Evolutionary conservation across 2,888 invertebrate species (phyloP).

Genomic region (Cephus rjabovi): DNA sequence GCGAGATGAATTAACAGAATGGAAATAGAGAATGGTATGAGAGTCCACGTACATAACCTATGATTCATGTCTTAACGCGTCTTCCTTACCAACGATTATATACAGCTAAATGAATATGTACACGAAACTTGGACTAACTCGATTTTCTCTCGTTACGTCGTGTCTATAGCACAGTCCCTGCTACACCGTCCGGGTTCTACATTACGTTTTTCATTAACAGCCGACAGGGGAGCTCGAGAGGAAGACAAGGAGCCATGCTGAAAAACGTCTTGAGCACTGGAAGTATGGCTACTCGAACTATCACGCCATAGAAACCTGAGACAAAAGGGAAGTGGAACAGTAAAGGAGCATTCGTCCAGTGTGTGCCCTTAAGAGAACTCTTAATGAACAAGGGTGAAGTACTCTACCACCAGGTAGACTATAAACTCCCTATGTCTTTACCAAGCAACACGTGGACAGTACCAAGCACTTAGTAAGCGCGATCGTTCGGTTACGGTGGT

Average conservation of each 20-base stretch:
- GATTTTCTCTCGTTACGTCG: conserved; percentile 41
- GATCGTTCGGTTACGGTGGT: conserved; percentile 44
- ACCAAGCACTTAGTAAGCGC: conserved; percentile 6
- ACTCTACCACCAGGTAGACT: not conserved
- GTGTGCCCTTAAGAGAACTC: not conserved
- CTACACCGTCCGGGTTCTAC: not conserved
- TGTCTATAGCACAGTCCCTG: not conserved
- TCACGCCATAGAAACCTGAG: not conserved
- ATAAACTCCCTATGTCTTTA: not conserved
- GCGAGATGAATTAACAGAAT: conserved; percentile 1
- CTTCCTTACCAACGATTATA: conserved; percentile 50
- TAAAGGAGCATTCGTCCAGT: not conserved
- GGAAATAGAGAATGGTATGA: conserved; percentile 26
- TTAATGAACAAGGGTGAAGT: not conserved
- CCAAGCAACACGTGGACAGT: not conserved
- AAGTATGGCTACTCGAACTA: not conserved
- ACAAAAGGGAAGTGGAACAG: not conserved
- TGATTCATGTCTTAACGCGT: conserved; percentile 61
- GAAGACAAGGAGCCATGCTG: not conserved
- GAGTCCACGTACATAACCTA: conserved; percentile 48
- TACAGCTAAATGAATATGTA: conserved; percentile 60
- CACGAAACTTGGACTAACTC: conserved; percentile 61
- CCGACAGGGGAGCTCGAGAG: not conserved
- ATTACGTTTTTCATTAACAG: not conserved
- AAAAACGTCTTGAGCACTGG: not conserved